Evolutionary conservation across 2,888 invertebrate genomes (phyloP).

Genomic region (Chloroclysta siterata): DNA sequence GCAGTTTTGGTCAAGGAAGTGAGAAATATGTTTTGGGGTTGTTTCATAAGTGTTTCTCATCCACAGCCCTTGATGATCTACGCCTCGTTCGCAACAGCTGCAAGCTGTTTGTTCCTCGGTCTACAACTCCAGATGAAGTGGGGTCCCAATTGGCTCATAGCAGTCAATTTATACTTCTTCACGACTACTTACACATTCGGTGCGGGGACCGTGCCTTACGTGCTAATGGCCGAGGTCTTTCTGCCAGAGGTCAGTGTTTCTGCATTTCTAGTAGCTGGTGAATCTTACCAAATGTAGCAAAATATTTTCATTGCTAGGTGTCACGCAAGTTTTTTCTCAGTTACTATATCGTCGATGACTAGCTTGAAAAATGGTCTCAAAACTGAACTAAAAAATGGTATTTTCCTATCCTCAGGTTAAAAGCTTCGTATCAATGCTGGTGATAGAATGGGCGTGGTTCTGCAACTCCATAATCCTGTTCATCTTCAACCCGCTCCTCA

Average conservation of each 20-base stretch:
- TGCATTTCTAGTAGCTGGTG: conserved; percentile 22
- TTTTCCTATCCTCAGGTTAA: conserved; percentile 53
- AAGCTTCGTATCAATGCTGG: conserved; percentile 58
- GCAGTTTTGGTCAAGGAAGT: too few species aligned
- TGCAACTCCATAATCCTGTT: conserved; percentile 63
- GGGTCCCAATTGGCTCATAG: conserved; percentile 62
- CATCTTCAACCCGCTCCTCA: conserved; percentile 62
- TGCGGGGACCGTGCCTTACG: conserved; percentile 63
- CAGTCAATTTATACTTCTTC: conserved; percentile 56
- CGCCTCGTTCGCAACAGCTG: conserved; percentile 48
- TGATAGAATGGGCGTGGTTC: conserved; percentile 63
- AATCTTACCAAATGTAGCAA: too few species aligned
- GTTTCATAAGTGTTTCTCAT: not conserved
- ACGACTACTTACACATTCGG: conserved; percentile 55
- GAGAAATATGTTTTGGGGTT: too few species aligned
- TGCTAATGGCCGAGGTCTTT: conserved; percentile 63
- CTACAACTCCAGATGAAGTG: conserved; percentile 60
- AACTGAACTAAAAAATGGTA: too few species aligned
- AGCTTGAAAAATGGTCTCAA: not conserved
- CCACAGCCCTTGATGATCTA: conserved; percentile 56
- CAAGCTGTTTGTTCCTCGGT: conserved; percentile 59
- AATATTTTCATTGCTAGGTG: too few species aligned
- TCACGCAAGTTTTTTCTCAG: conserved; percentile 39
- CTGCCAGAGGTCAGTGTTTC: conserved; percentile 60
- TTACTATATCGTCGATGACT: too few species aligned